Percentiles rank a stretch among this genome's conserved stretches.
phyloP scores from a whole-genome alignment of 2,113 vertebrate species.

The Phylloscopus trochiloides region DNA sequence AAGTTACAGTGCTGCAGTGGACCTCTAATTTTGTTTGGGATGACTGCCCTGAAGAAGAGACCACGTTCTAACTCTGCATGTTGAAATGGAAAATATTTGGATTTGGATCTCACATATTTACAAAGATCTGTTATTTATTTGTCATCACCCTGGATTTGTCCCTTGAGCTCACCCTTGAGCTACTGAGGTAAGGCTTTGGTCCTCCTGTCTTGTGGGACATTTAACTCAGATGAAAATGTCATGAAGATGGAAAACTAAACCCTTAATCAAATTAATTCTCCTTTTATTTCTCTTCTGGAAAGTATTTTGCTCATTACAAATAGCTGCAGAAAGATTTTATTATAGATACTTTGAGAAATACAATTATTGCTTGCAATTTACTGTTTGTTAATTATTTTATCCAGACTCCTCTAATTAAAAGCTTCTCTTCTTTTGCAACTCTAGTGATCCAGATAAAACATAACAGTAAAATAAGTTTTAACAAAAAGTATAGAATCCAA shows the following conservation, averaged over 20 bases:
- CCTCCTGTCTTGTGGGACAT: neutral
- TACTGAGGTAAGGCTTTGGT: neutral
- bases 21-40: neutral
- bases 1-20: neutral
- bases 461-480: slow-evolving; percentile 20
- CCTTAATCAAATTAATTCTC: neutral
- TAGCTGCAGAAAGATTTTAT: slow-evolving; percentile 2
- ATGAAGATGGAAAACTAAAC: neutral
- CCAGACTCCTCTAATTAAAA: slow-evolving; percentile 19
- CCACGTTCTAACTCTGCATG: neutral
- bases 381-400: slow-evolving; percentile 47
- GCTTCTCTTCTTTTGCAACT: neutral
- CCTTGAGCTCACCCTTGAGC: neutral
- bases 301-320: slow-evolving; percentile 12
- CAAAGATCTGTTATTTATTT: neutral
- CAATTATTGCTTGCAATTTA: neutral
- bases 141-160: neutral
- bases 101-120: neutral
- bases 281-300: slow-evolving; percentile 1
- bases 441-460: neutral
- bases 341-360: slow-evolving; percentile 9
- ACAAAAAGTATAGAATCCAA: neutral
- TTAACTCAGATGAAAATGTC: neutral
- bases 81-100: neutral
- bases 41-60: neutral